phyloP scores from a whole-genome alignment of 1,140 invertebrate species.

The Linepithema humile region DNA sequence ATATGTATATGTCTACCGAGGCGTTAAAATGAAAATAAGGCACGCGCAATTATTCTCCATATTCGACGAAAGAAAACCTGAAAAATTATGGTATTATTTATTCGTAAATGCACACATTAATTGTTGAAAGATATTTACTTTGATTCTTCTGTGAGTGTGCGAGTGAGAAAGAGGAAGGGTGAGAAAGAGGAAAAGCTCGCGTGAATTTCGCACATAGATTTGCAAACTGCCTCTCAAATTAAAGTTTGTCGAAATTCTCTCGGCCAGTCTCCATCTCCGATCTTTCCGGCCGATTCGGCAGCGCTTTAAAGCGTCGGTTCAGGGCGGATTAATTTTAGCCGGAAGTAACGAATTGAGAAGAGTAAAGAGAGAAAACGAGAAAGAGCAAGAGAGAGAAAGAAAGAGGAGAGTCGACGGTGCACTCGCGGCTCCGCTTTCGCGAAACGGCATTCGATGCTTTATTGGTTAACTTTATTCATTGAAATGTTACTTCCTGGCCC shows the following conservation, averaged over 20 bases:
- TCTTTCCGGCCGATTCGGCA: constrained; percentile 35
- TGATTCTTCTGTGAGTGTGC: not conserved
- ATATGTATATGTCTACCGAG: not conserved
- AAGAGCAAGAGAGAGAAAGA: not conserved
- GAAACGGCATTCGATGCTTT: constrained; percentile 66
- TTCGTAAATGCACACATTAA: not conserved
- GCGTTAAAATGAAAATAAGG: constrained; percentile 12
- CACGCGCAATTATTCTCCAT: not conserved
- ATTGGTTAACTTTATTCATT: constrained; percentile 74
- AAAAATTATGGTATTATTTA: not conserved
- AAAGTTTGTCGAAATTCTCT: constrained; percentile 42
- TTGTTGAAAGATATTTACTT: not conserved
- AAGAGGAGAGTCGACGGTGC: not conserved
- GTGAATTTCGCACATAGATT: not conserved
- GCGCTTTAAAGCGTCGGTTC: constrained; percentile 47
- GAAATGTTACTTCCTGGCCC: constrained; percentile 61
- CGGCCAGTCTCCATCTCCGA: constrained; percentile 52
- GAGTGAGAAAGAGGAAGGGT: not conserved
- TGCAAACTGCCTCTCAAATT: not conserved
- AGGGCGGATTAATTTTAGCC: constrained; percentile 67
- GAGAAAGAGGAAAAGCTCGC: not conserved
- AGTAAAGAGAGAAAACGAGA: constrained; percentile 44
- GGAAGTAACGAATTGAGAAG: constrained; percentile 63
- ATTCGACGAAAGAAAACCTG: not conserved
- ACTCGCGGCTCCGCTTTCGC: constrained; percentile 10